Conservation (phyloP, 1,140 invertebrate genomes). For the Neodiprion virginianus region DNA sequence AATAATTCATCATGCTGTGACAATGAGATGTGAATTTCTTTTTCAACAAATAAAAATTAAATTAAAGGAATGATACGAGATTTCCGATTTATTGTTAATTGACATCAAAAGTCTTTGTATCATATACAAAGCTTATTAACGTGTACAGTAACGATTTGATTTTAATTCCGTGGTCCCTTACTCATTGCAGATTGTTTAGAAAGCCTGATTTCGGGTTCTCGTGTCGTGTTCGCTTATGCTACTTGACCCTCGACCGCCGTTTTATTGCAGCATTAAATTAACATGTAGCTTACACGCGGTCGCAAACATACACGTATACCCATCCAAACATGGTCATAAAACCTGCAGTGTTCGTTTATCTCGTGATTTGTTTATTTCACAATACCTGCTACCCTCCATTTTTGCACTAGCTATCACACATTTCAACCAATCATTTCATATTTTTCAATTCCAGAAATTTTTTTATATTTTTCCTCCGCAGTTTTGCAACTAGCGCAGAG, state of each 20-base stretch:
- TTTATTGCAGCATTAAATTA: background rate
- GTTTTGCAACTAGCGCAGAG: conserved; percentile 6
- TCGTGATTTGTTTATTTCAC: background rate
- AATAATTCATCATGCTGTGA: too few species aligned
- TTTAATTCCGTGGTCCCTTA: background rate
- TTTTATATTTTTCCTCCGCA: background rate
- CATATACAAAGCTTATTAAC: background rate
- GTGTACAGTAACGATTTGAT: background rate
- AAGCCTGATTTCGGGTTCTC: background rate
- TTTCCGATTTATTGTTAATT: background rate
- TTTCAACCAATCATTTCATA: background rate
- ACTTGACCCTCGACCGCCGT: background rate
- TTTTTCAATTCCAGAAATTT: background rate
- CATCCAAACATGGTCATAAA: background rate
- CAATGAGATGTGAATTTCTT: too few species aligned
- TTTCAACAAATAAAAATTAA: background rate
- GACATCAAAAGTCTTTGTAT: background rate
- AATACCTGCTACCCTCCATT: background rate
- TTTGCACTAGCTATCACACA: background rate
- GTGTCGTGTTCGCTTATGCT: background rate
- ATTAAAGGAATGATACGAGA: background rate
- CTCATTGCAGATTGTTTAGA: background rate
- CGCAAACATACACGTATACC: background rate
- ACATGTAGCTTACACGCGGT: background rate
- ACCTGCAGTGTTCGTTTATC: background rate